These are phyloP conservation scores for Drosophila longiperda DNA, from an alignment of 2,888 invertebrate species.

Conservation along the genomic window DNA sequence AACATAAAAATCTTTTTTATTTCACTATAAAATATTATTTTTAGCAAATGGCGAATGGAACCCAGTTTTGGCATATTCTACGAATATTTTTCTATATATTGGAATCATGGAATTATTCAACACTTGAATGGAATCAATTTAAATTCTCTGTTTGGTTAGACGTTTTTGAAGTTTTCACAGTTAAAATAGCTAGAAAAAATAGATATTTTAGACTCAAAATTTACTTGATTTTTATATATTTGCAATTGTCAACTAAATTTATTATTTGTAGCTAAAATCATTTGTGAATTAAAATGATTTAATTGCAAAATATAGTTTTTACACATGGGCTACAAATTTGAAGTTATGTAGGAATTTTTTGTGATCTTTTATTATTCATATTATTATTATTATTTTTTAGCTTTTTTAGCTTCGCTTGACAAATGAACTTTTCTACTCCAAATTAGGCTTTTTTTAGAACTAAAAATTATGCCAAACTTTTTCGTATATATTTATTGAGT, in stretches of 20 bases:
- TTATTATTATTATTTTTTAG: not conserved
- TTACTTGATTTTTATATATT: not conserved
- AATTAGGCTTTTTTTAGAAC: not conserved
- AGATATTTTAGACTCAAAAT: not conserved
- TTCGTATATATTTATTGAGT: not conserved
- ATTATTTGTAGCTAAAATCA: not conserved
- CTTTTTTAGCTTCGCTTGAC: not conserved
- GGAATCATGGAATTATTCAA: not conserved
- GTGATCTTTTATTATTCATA: not conserved
- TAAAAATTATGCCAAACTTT: not conserved
- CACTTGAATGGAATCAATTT: not conserved
- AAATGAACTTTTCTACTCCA: not conserved
- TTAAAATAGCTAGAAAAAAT: accelerated
- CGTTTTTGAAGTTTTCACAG: not conserved
- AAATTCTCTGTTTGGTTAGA: not conserved
- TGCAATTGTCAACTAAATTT: not conserved
- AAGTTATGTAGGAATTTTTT: not conserved
- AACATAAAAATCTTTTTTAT: constrained; percentile 32
- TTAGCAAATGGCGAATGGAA: not conserved
- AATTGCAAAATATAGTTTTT: not conserved
- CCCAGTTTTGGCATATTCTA: not conserved
- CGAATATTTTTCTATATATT: not conserved
- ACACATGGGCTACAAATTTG: not conserved
- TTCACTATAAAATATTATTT: not conserved
- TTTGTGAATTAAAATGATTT: not conserved